These are phyloP conservation scores for Aphelenchoides fujianensis DNA, from an alignment of 1,140 invertebrate species.

Conservation along the genomic window DNA sequence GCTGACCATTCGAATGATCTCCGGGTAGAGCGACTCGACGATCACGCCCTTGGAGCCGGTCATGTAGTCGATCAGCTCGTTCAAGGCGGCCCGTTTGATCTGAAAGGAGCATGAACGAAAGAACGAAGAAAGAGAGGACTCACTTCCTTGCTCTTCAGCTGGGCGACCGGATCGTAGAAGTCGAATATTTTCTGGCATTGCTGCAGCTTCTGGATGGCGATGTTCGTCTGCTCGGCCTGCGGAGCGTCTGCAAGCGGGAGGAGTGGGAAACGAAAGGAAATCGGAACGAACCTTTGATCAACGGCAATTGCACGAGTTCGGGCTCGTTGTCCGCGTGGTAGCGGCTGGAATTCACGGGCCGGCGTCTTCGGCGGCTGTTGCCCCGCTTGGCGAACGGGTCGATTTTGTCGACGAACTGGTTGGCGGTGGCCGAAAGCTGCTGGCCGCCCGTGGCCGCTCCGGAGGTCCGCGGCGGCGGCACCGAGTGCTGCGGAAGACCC, in stretches of 20 bases:
- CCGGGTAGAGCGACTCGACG: conserved; percentile 62
- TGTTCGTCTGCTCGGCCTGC: conserved; percentile 64
- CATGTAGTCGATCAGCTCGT: conserved; percentile 63
- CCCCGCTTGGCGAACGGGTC: conserved; percentile 60
- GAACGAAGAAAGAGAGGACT: conserved; percentile 2
- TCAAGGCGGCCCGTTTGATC: conserved; percentile 63
- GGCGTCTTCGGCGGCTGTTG: conserved; percentile 51
- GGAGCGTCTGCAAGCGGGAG: conserved; percentile 74
- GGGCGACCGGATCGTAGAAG: conserved; percentile 63
- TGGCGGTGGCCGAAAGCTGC: conserved; percentile 59
- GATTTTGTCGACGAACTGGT: conserved; percentile 62
- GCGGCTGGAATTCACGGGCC: conserved; percentile 54
- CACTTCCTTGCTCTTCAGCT: conserved; percentile 68
- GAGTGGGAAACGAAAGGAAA: not conserved
- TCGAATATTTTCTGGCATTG: conserved; percentile 68
- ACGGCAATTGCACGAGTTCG: conserved; percentile 54
- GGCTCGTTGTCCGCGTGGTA: conserved; percentile 62
- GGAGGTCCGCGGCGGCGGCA: conserved; percentile 52
- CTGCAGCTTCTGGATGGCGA: conserved; percentile 67
- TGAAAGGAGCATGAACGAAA: conserved; percentile 29
- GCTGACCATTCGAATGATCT: conserved; percentile 63
- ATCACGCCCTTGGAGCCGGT: conserved; percentile 60
- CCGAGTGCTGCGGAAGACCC: conserved; percentile 35
- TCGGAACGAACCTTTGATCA: conserved; percentile 55
- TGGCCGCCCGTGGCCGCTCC: conserved; percentile 59